A percentile compares a stretch with the other conserved stretches of the same genome.
Evolutionary conservation across 2,888 invertebrate genomes (phyloP).

Genomic region (Trichogramma dendrolimi): DNA sequence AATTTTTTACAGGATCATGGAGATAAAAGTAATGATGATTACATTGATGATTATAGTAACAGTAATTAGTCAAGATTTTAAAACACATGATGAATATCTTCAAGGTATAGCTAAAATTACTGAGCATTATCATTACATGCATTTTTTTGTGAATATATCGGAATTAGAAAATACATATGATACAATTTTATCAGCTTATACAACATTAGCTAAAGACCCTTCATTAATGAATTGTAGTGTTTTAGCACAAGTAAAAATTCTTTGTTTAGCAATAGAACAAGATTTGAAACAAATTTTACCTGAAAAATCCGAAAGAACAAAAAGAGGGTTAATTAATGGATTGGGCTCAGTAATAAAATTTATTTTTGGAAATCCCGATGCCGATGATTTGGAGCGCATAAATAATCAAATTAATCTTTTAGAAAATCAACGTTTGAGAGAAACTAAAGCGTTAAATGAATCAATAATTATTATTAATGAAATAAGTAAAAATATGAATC

Average conservation of each 20-base stretch:
- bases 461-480: background rate
- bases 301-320: background rate
- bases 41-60: background rate
- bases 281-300: background rate
- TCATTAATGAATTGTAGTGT: too few species aligned
- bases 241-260: too few species aligned
- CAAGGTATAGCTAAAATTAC: background rate
- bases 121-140: background rate
- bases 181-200: background rate
- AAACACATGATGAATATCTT: background rate
- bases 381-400: background rate
- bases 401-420: background rate
- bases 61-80: too few species aligned
- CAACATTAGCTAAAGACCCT: background rate
- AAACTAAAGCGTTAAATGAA: background rate
- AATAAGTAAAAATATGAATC: background rate
- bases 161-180: background rate
- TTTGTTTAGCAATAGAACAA: too few species aligned
- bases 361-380: background rate
- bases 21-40: background rate
- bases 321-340: background rate
- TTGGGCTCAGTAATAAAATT: background rate
- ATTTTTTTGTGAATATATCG: background rate
- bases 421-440: background rate
- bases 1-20: background rate